Evolutionary conservation across 2,888 invertebrate genomes (phyloP).

Genomic region (Meandrusa payeni): DNA sequence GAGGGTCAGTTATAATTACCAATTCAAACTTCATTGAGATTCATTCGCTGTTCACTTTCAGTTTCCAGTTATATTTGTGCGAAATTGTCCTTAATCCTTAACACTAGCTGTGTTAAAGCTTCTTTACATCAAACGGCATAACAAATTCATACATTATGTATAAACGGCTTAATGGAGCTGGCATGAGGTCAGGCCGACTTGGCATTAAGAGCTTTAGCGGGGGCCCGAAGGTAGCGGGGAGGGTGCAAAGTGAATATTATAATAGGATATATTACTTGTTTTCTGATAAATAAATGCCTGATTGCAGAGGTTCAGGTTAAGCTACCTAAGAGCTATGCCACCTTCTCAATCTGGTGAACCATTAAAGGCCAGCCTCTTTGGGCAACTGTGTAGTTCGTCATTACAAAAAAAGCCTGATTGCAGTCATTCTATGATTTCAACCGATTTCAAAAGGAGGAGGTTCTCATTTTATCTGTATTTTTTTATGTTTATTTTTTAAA

Average conservation of each 20-base stretch:
- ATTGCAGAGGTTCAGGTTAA: background rate
- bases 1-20: slow-evolving; percentile 6
- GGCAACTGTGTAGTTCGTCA: no score
- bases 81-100: slow-evolving; percentile 54
- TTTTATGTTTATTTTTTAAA: no score
- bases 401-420: no score
- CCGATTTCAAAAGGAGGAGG: no score
- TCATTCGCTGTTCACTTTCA: slow-evolving; percentile 24
- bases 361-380: no score
- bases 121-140: slow-evolving; percentile 80
- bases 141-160: slow-evolving; percentile 81
- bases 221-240: slow-evolving; percentile 47
- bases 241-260: slow-evolving; percentile 77
- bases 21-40: slow-evolving; percentile 22
- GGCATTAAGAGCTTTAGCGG: slow-evolving; percentile 77
- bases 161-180: slow-evolving; percentile 79
- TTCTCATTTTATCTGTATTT: no score
- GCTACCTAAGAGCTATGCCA: no score
- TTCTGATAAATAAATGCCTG: slow-evolving; percentile 34
- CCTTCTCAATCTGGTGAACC: no score
- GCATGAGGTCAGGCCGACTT: slow-evolving; percentile 76
- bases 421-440: no score
- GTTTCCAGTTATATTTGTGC: slow-evolving; percentile 16
- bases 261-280: slow-evolving; percentile 58
- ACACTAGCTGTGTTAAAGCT: slow-evolving; percentile 75